phyloP scores from a whole-genome alignment of 2,888 invertebrate genomes.

The Pseudococcus longispinus region DNA sequence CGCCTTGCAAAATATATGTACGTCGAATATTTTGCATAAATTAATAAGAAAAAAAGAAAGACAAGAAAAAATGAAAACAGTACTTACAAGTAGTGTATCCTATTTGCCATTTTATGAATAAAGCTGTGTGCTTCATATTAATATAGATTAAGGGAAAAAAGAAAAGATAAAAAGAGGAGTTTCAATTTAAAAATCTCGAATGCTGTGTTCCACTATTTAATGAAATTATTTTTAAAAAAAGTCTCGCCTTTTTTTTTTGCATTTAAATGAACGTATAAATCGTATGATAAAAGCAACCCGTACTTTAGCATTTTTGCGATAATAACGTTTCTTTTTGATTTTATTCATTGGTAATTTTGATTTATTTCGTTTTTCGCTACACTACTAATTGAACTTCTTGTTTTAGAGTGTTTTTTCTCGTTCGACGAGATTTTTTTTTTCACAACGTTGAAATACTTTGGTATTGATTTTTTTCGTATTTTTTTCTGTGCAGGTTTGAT shows the following conservation, averaged over 20 bases:
- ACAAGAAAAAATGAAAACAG: conserved; percentile 7
- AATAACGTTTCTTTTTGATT: conserved; percentile 31
- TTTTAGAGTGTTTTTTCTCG: background rate
- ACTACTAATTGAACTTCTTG: conserved; percentile 9
- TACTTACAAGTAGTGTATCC: conserved; percentile 24
- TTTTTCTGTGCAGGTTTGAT: background rate
- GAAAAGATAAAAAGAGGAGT: conserved; percentile 21
- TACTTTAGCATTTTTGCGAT: conserved; percentile 11
- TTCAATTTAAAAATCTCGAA: conserved; percentile 39
- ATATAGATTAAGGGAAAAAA: conserved; percentile 18
- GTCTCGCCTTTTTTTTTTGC: conserved; percentile 9
- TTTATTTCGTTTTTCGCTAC: background rate
- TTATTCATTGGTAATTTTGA: conserved; percentile 32
- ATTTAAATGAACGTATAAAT: conserved; percentile 38
- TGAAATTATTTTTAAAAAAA: conserved; percentile 22
- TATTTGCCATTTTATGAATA: conserved; percentile 22
- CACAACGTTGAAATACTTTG: background rate
- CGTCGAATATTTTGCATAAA: conserved; percentile 19
- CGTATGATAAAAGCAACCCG: background rate
- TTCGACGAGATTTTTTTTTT: background rate
- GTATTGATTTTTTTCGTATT: background rate
- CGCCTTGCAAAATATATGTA: background rate
- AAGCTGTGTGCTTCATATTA: conserved; percentile 2
- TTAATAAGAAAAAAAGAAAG: background rate
- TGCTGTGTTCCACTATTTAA: conserved; percentile 1